Base-by-base conservation (phyloP, 2,888 invertebrate species). In the Resseliella maxima region DNA sequence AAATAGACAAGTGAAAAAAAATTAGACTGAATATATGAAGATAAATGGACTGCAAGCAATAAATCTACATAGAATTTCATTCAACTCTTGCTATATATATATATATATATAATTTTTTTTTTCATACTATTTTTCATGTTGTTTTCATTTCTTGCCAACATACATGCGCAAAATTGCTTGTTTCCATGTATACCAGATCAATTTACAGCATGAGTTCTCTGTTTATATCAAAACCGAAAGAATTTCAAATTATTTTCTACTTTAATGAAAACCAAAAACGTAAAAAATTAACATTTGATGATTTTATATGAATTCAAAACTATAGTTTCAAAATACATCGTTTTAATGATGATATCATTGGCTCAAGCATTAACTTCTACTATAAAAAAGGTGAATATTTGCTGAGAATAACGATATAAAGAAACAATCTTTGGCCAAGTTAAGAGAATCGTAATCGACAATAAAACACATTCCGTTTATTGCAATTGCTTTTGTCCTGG, bases 101-200 rank as follows among this genome's bases (percentile, higher is more conserved):
- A 41, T 15, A 12, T 10, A n/a, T 3, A 27, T n/a, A 24, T 24
- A 24, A 24, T 59, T 59, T 59, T 59, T 50, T 59, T 59, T 24
- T 2, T 72, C 31, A 72, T 72, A 12, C 72, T 72, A 31, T 72
- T 72, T 72, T 72, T n/a, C 31, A 15, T 72, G 72, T 72, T 72
- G 31, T 72, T 72, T 72, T 27, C 72, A 72, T 72, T 72, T 72
- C 27, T 72, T 72, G 31, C 72, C 31, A 72, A 72, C 72, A 72
- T 72, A 72, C 72, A 72, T 72, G 72, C 72, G 72, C 72, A 72
- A 72, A 72, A 72, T 72, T 72, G 72, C 72, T 72, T 72, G 31
- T 72, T 31, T 72, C 31, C 72, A 72, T 31, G 31, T 31, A 31
- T 35, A 27, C 1, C 0, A 72, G 0, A 72, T 24, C 5, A 31